These are phyloP conservation scores for Helicoverpa armigera DNA, from an alignment of 1,140 invertebrate genomes.

Conservation along the genomic window DNA sequence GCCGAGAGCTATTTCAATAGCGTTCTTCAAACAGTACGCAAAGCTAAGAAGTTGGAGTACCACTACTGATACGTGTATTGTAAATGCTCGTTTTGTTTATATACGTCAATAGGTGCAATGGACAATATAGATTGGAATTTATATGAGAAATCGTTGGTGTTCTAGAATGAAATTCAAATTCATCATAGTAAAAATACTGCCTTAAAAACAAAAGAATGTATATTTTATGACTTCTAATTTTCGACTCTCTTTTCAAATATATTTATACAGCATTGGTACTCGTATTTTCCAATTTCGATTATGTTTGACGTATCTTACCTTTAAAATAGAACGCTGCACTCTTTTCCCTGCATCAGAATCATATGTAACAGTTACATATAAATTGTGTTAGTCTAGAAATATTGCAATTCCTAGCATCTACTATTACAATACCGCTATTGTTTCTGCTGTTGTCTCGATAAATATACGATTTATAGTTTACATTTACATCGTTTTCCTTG, in stretches of 20 bases:
- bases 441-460: not conserved
- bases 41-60: not conserved
- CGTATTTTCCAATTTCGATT: no score
- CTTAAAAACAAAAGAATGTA: no score
- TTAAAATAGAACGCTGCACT: not conserved
- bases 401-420: not conserved
- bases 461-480: slow-evolving; percentile 8
- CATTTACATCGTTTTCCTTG: slow-evolving; percentile 5
- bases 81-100: not conserved
- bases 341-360: slow-evolving; percentile 2
- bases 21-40: slow-evolving; percentile 22
- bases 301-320: not conserved
- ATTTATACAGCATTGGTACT: no score
- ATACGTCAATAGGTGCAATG: not conserved
- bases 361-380: not conserved
- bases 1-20: slow-evolving; percentile 26
- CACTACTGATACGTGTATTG: slow-evolving; percentile 2
- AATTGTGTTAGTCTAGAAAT: slow-evolving; percentile 9
- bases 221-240: no score
- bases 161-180: no score
- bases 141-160: no score
- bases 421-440: not conserved
- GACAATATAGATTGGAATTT: no score
- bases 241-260: no score
- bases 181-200: no score